These are phyloP conservation scores for Agrochola litura DNA, from an alignment of 2,888 invertebrate species.

Conservation along the genomic window DNA sequence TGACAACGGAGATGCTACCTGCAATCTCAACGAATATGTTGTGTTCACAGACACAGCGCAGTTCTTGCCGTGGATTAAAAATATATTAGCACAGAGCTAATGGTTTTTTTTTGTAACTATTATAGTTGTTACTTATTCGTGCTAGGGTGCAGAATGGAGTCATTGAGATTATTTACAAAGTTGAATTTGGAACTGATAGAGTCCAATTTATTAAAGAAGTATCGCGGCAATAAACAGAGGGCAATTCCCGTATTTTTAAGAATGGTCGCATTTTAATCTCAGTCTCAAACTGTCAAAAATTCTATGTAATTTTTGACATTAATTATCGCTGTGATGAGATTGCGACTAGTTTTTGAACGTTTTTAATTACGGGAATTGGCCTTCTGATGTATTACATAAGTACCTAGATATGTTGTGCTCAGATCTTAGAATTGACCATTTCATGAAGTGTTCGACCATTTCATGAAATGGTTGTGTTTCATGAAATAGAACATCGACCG, in stretches of 20 bases:
- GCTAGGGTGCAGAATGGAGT: not conserved
- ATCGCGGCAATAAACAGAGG: not conserved
- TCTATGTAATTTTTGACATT: too few species aligned
- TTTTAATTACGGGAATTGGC: too few species aligned
- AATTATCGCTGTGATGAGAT: not conserved
- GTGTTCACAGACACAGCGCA: slow-evolving; percentile 92
- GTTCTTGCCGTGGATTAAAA: slow-evolving; percentile 89
- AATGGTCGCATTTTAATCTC: too few species aligned
- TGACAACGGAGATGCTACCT: slow-evolving; percentile 81
- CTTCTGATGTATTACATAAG: too few species aligned
- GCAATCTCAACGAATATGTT: slow-evolving; percentile 91
- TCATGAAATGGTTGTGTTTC: too few species aligned
- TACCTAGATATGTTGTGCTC: too few species aligned
- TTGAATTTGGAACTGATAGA: slow-evolving; percentile 18
- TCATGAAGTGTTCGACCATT: too few species aligned
- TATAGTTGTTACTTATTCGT: not conserved
- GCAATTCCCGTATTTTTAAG: not conserved
- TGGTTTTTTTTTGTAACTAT: slow-evolving; percentile 3
- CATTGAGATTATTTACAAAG: not conserved
- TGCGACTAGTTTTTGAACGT: not conserved
- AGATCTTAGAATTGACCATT: too few species aligned
- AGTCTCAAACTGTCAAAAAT: too few species aligned
- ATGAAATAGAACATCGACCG: too few species aligned
- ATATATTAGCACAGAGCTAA: slow-evolving; percentile 67
- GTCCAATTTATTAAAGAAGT: not conserved